Evolutionary conservation across 2,797 vertebrate genomes (phyloP), one percentile per base, ranked within the genome.

Genomic region (Percopsis omiscomaycus): DNA sequence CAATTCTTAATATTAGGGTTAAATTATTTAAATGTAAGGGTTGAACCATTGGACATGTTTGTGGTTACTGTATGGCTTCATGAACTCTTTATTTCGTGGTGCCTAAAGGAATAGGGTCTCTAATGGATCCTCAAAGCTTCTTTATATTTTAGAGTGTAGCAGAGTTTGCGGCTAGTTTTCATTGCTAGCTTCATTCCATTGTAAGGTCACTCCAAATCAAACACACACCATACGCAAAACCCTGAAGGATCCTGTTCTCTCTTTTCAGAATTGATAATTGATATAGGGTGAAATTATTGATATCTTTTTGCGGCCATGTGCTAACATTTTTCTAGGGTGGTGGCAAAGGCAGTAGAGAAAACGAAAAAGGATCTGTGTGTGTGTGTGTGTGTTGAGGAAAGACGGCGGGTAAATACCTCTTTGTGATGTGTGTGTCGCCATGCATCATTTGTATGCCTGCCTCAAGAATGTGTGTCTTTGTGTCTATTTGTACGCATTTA

Each of bases 241-340:
- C 68, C 60, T 5, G 51, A 29, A 64, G 64, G 71, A 73, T 79
- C 73, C 73, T 65, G 71, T 71, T 79, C 78, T 55, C 13, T 55
- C 71, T 77, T 75, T 69, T 71, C 78, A 75, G 59, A 86, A 86
- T 78, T 75, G 81, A 87, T 89, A 85, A 91, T 88, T 90, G 79
- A 82, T 81, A 77, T 81, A 80, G 88, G 49, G 44, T 76, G 79
- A 82, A 86, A 83, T 88, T 67, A 81, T 86, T 82, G 67, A 81
- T 86, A 85, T 90, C 66, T 79, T 80, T 78, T 58, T 77, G 66
- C 53, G 42, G 67, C 83, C 91, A 91, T 90, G 72, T 91, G 90
- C 75, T 88, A 90, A 80, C 84, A 84, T 89, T 91, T 92, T 91
- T 83, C 84, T 74, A 50, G 11, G 65, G 76, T 75, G 69, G 59